Conservation (phyloP, 2,113 vertebrate species). For the Neogobius melanostomus region DNA sequence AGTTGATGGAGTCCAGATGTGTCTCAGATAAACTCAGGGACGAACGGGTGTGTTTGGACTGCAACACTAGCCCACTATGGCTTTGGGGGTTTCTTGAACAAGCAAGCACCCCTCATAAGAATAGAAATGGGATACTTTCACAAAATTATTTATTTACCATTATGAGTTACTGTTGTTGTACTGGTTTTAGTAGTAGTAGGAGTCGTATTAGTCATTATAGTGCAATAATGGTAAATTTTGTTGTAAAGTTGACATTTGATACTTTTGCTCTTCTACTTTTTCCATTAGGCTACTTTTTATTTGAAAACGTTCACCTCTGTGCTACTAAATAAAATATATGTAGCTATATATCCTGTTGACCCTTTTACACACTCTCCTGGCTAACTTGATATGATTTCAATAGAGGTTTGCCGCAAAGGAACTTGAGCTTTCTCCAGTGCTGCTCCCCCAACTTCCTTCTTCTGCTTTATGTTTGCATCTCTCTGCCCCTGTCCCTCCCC, state of each 20-base stretch:
- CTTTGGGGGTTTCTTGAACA: conserved; percentile 76
- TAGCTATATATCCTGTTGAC: conserved; percentile 50
- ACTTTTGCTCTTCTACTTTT: no score
- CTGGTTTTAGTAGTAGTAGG: no score
- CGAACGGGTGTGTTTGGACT: conserved; percentile 79
- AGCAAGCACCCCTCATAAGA: conserved; percentile 62
- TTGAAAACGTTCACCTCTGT: no score
- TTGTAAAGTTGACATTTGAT: no score
- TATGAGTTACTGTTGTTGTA: no score
- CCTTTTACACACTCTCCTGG: conserved; percentile 36
- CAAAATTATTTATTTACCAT: background rate
- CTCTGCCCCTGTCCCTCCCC: conserved; percentile 45
- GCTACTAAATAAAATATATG: background rate
- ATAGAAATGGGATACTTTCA: background rate
- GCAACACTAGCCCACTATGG: conserved; percentile 72
- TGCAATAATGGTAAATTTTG: no score
- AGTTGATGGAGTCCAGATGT: conserved; percentile 86
- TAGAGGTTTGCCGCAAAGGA: conserved; percentile 42
- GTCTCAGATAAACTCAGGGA: conserved; percentile 81
- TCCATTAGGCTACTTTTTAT: no score
- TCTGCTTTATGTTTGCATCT: conserved; percentile 61
- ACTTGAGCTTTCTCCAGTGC: conserved; percentile 50
- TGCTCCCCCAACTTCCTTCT: conserved; percentile 58
- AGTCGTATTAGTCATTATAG: no score
- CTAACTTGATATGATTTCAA: conserved; percentile 65